phyloP scores from a whole-genome alignment of 1,140 invertebrate species.

The Sitophilus oryzae region DNA sequence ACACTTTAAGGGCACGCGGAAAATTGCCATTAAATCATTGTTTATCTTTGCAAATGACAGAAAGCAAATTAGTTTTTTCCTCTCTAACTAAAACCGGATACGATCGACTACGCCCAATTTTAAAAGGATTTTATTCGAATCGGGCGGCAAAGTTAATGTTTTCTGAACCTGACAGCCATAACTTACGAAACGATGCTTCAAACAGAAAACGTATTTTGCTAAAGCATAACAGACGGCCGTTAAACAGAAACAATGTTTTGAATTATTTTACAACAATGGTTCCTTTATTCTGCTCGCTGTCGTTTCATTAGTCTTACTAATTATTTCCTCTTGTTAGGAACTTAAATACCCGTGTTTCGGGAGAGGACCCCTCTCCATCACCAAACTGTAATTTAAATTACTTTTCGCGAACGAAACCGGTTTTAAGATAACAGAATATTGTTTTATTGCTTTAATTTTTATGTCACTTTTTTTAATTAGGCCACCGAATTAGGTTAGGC shows the following conservation, averaged over 20 bases:
- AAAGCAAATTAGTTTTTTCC: conserved; percentile 6
- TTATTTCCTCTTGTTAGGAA: conserved; percentile 8
- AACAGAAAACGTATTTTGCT: not conserved
- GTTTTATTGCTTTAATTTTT: not conserved
- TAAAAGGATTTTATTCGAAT: conserved; percentile 1
- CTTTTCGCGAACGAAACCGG: not conserved
- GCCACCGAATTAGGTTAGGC: too few relatives aligned
- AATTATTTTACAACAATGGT: not conserved
- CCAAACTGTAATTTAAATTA: not conserved
- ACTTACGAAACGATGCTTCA: conserved; percentile 3
- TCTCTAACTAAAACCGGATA: not conserved
- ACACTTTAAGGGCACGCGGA: too few relatives aligned
- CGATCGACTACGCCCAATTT: not conserved
- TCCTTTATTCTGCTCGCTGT: not conserved
- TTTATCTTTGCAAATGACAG: conserved; percentile 2
- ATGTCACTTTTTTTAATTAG: not conserved
- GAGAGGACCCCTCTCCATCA: not conserved
- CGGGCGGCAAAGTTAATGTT: conserved; percentile 1
- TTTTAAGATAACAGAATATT: not conserved
- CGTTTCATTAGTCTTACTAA: conserved; percentile 9
- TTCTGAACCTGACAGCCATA: conserved; percentile 12
- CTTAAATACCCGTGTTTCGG: not conserved
- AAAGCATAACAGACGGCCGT: not conserved
- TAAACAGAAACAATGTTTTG: not conserved
- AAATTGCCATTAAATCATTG: not conserved